Conservation (phyloP, 2,797 vertebrate species). For the Fratercula arctica region DNA sequence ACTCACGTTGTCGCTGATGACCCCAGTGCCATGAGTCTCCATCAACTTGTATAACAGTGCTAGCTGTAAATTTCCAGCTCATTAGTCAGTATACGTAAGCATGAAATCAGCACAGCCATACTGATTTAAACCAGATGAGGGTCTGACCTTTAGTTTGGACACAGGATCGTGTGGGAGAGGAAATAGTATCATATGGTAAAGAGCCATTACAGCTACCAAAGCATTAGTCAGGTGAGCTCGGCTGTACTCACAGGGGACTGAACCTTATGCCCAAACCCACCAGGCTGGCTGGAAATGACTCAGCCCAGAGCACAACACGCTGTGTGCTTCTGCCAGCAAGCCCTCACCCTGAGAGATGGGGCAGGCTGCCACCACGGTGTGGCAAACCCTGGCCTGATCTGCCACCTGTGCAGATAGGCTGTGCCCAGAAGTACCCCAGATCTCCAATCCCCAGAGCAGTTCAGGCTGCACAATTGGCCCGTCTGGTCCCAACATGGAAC, state of each 20-base stretch:
- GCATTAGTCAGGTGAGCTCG: background rate
- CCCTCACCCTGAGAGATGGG: background rate
- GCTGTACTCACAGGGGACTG: fast-evolving
- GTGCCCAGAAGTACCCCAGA: no score
- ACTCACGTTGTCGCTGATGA: background rate
- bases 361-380: background rate
- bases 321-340: background rate
- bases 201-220: background rate
- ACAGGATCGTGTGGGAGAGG: background rate
- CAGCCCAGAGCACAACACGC: background rate
- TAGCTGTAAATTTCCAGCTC: conserved; percentile 43
- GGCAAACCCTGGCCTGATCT: background rate
- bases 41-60: background rate
- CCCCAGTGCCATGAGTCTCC: background rate
- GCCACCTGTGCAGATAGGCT: fast-evolving
- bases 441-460: background rate
- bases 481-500: fast-evolving
- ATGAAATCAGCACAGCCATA: conserved; percentile 26
- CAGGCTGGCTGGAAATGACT: background rate
- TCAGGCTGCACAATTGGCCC: background rate
- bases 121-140: conserved; percentile 58
- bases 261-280: background rate
- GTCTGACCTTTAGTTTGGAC: conserved; percentile 43
- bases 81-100: background rate
- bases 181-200: background rate